Conservation (phyloP, 2,888 invertebrate genomes). For the Drosophila algonquin region DNA sequence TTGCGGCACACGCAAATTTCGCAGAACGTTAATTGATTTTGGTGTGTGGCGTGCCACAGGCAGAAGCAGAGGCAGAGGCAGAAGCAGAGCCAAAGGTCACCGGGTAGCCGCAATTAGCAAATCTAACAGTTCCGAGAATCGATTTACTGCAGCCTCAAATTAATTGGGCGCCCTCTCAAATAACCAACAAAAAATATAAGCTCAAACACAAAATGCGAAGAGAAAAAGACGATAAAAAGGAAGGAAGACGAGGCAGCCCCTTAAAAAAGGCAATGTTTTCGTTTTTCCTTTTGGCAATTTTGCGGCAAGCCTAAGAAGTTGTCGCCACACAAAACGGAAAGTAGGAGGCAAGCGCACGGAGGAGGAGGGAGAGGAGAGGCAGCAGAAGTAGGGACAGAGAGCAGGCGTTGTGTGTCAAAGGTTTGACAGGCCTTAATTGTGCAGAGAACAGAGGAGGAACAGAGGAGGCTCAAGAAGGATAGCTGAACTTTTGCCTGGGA, state of each 20-base stretch:
- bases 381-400: constrained; percentile 23
- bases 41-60: constrained; percentile 11
- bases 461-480: constrained; percentile 3
- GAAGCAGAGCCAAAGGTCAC: constrained; percentile 18
- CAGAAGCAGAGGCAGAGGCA: constrained; percentile 23
- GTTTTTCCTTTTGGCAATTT: constrained; percentile 25
- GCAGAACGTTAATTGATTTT: constrained; percentile 64
- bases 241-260: constrained; percentile 25
- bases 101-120: constrained; percentile 76
- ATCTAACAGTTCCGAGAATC: constrained; percentile 81
- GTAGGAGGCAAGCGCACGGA: not conserved
- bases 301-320: constrained; percentile 58
- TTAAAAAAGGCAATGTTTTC: constrained; percentile 24
- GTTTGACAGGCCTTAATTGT: constrained; percentile 80
- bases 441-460: constrained; percentile 28
- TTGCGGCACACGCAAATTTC: constrained; percentile 62
- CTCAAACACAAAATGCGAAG: not conserved
- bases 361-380: constrained; percentile 14
- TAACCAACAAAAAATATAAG: constrained; percentile 39
- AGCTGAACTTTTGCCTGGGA: not conserved
- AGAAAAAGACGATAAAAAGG: constrained; percentile 12
- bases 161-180: constrained; percentile 63
- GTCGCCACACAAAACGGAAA: constrained; percentile 36
- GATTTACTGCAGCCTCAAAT: constrained; percentile 70
- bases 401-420: constrained; percentile 73